These are phyloP conservation scores for Apodemia mormo DNA, from an alignment of 2,888 invertebrate genomes.

Conservation along the genomic window DNA sequence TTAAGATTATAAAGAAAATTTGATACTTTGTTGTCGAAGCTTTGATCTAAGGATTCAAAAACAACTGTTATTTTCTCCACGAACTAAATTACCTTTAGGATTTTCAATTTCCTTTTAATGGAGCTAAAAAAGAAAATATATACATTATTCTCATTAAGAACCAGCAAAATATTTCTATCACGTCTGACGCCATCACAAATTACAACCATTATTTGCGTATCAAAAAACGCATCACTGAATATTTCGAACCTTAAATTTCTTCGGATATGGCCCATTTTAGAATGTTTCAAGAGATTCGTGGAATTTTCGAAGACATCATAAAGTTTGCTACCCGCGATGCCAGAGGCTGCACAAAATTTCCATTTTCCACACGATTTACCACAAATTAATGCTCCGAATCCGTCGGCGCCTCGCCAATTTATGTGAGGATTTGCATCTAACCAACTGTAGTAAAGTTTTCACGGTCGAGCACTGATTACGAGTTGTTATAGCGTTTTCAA, in stretches of 20 bases:
- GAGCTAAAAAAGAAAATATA: slow-evolving; percentile 26
- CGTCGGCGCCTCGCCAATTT: slow-evolving; percentile 73
- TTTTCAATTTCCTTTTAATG: slow-evolving; percentile 13
- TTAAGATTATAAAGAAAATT: too few species aligned
- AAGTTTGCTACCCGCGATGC: slow-evolving; percentile 55
- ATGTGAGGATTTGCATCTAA: slow-evolving; percentile 72
- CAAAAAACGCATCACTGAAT: slow-evolving; percentile 30
- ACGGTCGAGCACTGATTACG: slow-evolving; percentile 51
- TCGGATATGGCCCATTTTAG: slow-evolving; percentile 41
- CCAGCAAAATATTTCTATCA: slow-evolving; percentile 60
- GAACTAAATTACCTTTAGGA: neutral
- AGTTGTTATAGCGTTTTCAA: slow-evolving; percentile 43
- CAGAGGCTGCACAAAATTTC: slow-evolving; percentile 79
- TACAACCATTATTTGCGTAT: slow-evolving; percentile 33
- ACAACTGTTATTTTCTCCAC: neutral
- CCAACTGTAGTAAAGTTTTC: slow-evolving; percentile 56
- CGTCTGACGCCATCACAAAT: slow-evolving; percentile 48
- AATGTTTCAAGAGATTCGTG: slow-evolving; percentile 24
- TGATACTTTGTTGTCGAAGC: too few species aligned
- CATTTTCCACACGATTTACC: slow-evolving; percentile 79
- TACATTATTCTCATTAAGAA: slow-evolving; percentile 50
- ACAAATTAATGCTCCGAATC: slow-evolving; percentile 77
- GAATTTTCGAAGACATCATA: slow-evolving; percentile 39
- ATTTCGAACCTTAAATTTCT: slow-evolving; percentile 36
- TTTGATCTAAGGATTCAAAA: too few species aligned